Conservation (phyloP, 2,797 vertebrate species). For the Myioborus miniatus region DNA sequence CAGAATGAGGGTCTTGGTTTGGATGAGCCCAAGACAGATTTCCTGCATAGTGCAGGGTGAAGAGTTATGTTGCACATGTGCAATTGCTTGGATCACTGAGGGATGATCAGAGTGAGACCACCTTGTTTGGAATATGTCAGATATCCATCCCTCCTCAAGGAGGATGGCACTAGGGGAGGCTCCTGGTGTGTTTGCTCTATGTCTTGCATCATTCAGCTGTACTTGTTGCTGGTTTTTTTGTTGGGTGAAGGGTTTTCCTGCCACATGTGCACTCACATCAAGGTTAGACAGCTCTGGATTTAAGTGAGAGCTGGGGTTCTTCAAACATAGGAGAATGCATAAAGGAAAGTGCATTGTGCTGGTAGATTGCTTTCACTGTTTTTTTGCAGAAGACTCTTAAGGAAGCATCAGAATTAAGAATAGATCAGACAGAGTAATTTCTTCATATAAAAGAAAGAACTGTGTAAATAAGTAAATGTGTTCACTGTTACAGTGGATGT, state of each 20-base stretch:
- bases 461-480: neutral
- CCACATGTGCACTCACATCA: rapidly evolving
- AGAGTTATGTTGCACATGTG: neutral
- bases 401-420: neutral
- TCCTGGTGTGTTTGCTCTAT: neutral
- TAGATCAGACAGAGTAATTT: neutral
- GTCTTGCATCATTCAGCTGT: neutral
- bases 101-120: neutral
- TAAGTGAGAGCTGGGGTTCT: neutral
- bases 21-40: neutral
- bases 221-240: neutral
- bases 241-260: neutral
- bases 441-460: neutral
- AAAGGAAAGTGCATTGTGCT: neutral
- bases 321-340: neutral
- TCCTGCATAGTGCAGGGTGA: rapidly evolving
- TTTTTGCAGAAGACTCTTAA: neutral
- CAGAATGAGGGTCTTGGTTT: neutral
- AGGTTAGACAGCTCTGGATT: neutral
- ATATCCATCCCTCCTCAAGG: neutral
- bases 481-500: neutral
- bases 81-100: neutral
- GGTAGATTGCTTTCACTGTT: neutral
- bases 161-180: neutral
- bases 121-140: neutral